phyloP scores from a whole-genome alignment of 2,797 vertebrate species.

The Notolabrus celidotus region DNA sequence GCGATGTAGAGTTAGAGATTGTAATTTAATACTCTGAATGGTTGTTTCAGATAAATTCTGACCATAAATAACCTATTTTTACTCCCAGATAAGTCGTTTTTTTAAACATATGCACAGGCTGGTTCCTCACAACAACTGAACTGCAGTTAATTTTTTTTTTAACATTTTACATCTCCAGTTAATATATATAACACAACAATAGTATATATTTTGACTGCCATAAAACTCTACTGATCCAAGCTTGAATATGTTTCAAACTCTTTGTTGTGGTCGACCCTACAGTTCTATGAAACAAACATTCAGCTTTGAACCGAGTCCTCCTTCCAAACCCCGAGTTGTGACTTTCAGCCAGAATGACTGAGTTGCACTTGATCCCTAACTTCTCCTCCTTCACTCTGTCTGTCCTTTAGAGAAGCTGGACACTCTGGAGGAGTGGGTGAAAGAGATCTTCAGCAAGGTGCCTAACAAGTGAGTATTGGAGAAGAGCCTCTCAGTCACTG shows the following conservation, averaged over 20 bases:
- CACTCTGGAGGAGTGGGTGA: slow-evolving; percentile 96
- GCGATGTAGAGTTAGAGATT: neutral
- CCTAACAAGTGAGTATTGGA: slow-evolving; percentile 93
- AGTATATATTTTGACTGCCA: too few species aligned
- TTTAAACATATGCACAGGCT: too few species aligned
- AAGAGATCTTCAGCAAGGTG: slow-evolving; percentile 95
- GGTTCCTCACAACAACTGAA: too few species aligned
- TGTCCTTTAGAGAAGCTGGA: slow-evolving; percentile 91
- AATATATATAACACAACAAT: too few species aligned
- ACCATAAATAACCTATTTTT: neutral
- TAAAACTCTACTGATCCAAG: too few species aligned
- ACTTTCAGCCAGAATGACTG: slow-evolving; percentile 33
- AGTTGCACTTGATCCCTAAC: slow-evolving; percentile 44
- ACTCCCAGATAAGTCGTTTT: neutral
- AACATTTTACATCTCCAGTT: too few species aligned
- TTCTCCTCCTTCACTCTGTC: slow-evolving; percentile 37
- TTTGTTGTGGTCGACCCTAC: neutral
- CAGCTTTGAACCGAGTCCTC: neutral
- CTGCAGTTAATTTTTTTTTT: too few species aligned
- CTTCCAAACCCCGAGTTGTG: slow-evolving; percentile 18
- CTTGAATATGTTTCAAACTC: neutral
- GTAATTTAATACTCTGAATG: neutral
- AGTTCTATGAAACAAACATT: slow-evolving; percentile 7
- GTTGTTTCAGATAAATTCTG: neutral
- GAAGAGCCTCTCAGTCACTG: slow-evolving; percentile 55